A percentile compares a stretch with the other conserved stretches of the same genome.
phyloP scores from a whole-genome alignment of 1,140 invertebrate species.

The Hycleus phaleratus region DNA sequence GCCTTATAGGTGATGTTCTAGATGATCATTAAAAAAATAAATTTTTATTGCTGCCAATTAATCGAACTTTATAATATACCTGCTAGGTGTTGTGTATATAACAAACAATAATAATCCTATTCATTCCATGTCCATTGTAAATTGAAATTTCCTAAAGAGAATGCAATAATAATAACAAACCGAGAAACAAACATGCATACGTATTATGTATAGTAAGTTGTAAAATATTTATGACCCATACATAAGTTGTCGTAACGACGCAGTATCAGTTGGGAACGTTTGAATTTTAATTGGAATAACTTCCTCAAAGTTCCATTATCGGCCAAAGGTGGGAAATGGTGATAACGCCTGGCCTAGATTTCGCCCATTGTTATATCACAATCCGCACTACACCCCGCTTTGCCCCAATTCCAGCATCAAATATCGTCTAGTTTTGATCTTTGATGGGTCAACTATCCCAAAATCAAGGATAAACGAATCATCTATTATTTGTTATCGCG shows the following conservation, averaged over 20 bases:
- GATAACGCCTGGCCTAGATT: not conserved
- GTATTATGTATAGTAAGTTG: not conserved
- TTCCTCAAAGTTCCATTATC: not conserved
- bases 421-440: too few species aligned
- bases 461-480: too few species aligned
- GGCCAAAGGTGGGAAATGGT: too few species aligned
- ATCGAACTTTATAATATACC: too few species aligned
- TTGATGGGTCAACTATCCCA: too few species aligned
- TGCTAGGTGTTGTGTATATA: not conserved
- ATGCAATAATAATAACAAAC: not conserved
- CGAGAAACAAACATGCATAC: not conserved
- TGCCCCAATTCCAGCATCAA: too few species aligned
- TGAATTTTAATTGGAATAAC: not conserved
- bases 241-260: too few species aligned
- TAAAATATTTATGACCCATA: not conserved
- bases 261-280: not conserved
- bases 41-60: too few species aligned
- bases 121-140: not conserved
- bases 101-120: not conserved
- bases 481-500: too few species aligned
- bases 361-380: not conserved
- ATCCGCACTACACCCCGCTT: not conserved
- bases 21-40: not conserved
- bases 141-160: not conserved
- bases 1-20: constrained; percentile 29